phyloP scores from a whole-genome alignment of 23 tunicate species.

The Halocynthia roretzi region DNA sequence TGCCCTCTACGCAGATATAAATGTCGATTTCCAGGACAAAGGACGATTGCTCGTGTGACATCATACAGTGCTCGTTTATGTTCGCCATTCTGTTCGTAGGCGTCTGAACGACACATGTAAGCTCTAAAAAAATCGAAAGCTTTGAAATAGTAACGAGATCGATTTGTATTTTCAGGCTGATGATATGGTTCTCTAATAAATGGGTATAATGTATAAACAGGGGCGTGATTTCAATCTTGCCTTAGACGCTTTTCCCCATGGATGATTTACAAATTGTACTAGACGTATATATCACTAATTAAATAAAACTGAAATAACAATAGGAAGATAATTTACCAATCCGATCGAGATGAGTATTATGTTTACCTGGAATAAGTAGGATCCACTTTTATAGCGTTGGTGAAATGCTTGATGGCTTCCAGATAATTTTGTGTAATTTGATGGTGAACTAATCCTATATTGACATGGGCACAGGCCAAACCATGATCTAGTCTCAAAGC shows the following conservation, averaged over 20 bases:
- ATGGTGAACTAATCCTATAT: constrained; percentile 64
- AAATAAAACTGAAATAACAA: too few relatives aligned
- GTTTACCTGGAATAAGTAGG: constrained; percentile 80
- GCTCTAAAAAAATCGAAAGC: constrained; percentile 26
- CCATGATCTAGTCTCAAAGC: constrained; percentile 69
- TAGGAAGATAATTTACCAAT: neutral
- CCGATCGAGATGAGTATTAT: neutral
- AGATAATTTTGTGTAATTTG: constrained; percentile 61
- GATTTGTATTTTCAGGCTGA: too few relatives aligned
- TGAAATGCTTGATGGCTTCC: constrained; percentile 72
- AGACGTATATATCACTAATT: too few relatives aligned
- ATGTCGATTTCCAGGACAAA: constrained; percentile 65
- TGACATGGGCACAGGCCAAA: constrained; percentile 80
- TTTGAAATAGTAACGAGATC: neutral
- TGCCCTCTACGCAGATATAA: constrained; percentile 70
- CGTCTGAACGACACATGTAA: constrained; percentile 84
- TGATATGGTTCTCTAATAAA: too few relatives aligned
- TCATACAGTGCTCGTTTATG: constrained; percentile 65
- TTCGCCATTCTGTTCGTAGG: constrained; percentile 42
- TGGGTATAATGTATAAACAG: too few relatives aligned
- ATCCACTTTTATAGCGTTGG: constrained; percentile 66
- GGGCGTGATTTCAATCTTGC: too few relatives aligned
- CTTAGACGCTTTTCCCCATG: too few relatives aligned
- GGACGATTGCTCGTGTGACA: constrained; percentile 78
- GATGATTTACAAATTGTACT: too few relatives aligned